phyloP scores from a whole-genome alignment of 2,797 vertebrate genomes.

The Sebastes flavidus region DNA sequence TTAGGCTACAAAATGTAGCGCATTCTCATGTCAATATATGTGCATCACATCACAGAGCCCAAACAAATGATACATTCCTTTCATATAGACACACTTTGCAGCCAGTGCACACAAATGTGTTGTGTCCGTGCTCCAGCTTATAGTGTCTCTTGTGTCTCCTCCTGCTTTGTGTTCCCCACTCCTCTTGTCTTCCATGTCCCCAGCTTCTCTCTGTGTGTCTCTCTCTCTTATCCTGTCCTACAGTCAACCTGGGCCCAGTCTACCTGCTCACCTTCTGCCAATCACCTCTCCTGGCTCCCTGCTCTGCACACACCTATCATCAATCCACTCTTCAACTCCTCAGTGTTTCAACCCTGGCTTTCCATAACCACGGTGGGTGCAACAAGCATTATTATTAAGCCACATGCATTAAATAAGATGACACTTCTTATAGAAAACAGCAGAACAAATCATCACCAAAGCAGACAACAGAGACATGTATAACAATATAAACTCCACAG shows the following conservation, averaged over 20 bases:
- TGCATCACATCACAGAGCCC: not conserved
- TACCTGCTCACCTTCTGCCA: too few relatives aligned
- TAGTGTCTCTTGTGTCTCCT: too few relatives aligned
- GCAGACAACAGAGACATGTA: not conserved
- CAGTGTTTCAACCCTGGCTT: too few relatives aligned
- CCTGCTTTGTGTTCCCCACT: too few relatives aligned
- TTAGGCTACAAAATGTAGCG: not conserved
- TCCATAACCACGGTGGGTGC: not conserved
- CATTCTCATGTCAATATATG: not conserved
- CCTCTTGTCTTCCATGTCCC: too few relatives aligned
- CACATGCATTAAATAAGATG: not conserved
- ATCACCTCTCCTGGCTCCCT: too few relatives aligned
- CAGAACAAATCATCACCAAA: not conserved
- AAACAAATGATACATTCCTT: not conserved
- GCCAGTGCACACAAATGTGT: not conserved
- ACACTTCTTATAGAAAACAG: not conserved
- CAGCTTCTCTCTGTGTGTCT: too few relatives aligned
- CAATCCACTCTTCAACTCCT: rapidly evolving
- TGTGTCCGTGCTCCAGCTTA: too few relatives aligned
- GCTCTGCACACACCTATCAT: too few relatives aligned
- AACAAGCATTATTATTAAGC: not conserved
- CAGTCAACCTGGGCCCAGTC: too few relatives aligned
- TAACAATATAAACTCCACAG: not conserved
- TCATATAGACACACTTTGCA: not conserved
- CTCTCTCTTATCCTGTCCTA: too few relatives aligned